phyloP scores from a whole-genome alignment of 2,888 invertebrate genomes.

The Rhogogaster chlorosoma region DNA sequence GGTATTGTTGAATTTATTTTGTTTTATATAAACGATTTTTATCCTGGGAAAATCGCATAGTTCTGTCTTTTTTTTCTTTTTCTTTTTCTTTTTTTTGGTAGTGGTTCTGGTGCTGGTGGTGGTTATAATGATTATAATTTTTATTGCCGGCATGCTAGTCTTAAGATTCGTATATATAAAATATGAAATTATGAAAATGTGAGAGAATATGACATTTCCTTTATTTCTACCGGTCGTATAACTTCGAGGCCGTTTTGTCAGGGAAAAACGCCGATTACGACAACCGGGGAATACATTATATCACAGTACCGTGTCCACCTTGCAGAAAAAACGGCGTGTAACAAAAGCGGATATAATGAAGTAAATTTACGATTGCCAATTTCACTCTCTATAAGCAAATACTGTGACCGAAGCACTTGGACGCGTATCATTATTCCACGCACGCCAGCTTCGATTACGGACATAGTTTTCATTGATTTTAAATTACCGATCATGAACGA shows the following conservation, averaged over 20 bases:
- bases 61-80: not conserved
- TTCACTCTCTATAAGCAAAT: not conserved
- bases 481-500: not conserved
- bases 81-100: not conserved
- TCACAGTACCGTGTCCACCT: slow-evolving; percentile 1
- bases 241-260: not conserved
- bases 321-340: not conserved
- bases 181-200: not conserved
- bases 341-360: not conserved
- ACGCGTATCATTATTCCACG: not conserved
- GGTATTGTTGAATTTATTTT: slow-evolving; percentile 75
- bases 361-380: not conserved
- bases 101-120: slow-evolving; percentile 19
- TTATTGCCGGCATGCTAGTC: not conserved
- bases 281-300: not conserved
- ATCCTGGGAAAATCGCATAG: not conserved
- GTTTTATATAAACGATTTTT: slow-evolving; percentile 42
- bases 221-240: not conserved
- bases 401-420: not conserved
- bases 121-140: not conserved
- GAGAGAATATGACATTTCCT: not conserved
- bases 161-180: not conserved
- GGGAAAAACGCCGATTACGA: not conserved
- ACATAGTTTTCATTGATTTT: not conserved
- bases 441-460: not conserved